Base-by-base conservation (phyloP, 1,140 invertebrate genomes). In the Scaptomyza montana region DNA sequence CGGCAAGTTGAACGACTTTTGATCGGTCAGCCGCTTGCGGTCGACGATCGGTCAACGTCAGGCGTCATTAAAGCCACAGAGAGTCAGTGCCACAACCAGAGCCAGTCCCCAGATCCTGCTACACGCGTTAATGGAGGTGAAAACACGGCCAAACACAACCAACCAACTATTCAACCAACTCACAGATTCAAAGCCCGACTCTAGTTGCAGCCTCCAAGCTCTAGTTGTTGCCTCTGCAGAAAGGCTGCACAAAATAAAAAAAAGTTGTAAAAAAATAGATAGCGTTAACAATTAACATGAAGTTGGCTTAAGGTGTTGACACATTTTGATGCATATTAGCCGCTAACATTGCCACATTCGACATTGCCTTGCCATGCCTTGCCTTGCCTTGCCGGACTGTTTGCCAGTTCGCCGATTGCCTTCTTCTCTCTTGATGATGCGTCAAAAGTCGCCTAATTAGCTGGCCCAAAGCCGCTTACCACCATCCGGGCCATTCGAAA, bases 1-100 rank as follows among this genome's bases (percentile, higher is more conserved):
- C 82, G 82, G 82, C 82, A 87, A 89, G 84, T 89, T 87, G 84
- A 87, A 87, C 84, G 84, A 87, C 84, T 87, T 89, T 87, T 87
- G 84, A 87, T 89, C 84, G 84, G 66, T 87, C 84, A 81, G 76
- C 69, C 78, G 80, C 87, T 87, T 89, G 84, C 84, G 84, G 84
- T 87, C 84, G 84, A 87, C 84, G 84, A 87, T 87, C 84, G 84
- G 84, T 87, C 84, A 87, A 87, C 84, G 84, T 87, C 84, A 85
- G 77, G 80, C 80, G 67, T 85, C 80, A 85, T 85, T 85, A 85
- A 72, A 76, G 62, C 41, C 63, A 47, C 63, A 50, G 60, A 70
- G 25, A 57, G 43, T 16, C 54, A 47, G 43, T 41, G 59, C 45
- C 41, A 41, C 10, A 62, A 39, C 68, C 62, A 47, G 53, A 61